phyloP scores from a whole-genome alignment of 2,797 vertebrate species.

The Parauchenoglanis punctatus region DNA sequence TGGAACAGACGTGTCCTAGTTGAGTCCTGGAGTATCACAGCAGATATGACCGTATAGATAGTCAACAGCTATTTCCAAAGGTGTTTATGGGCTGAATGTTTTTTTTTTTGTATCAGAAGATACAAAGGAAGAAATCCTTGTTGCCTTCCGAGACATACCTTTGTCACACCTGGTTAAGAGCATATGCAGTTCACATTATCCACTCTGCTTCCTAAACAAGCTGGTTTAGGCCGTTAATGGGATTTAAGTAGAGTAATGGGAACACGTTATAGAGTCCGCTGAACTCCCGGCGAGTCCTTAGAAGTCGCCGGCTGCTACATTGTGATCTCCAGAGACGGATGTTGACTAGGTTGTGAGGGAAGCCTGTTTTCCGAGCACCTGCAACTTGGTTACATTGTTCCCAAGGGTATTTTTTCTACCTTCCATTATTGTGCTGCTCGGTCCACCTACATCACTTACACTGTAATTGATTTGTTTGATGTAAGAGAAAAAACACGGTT shows the following conservation, averaged over 20 bases:
- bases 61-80: not conserved
- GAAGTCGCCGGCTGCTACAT: conserved; percentile 40
- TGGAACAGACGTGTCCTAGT: not conserved
- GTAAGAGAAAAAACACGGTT: not conserved
- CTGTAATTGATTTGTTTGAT: not conserved
- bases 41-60: too few relatives aligned
- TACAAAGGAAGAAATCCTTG: not conserved
- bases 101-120: not conserved
- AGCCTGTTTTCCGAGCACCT: conserved; percentile 67
- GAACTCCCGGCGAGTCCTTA: conserved; percentile 57
- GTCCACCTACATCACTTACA: not conserved
- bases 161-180: not conserved
- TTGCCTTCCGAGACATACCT: not conserved
- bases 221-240: conserved; percentile 33
- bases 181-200: not conserved
- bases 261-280: conserved; percentile 51
- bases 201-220: conserved; percentile 15
- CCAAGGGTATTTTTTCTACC: conserved; percentile 44
- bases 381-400: conserved; percentile 63
- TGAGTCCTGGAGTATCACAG: not conserved
- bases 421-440: not conserved
- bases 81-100: not conserved
- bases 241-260: conserved; percentile 41
- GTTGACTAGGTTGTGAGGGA: conserved; percentile 60
- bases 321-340: conserved; percentile 57